Evolutionary conservation across 2,113 vertebrate species (phyloP).

Genomic region (Symphodus melops): DNA sequence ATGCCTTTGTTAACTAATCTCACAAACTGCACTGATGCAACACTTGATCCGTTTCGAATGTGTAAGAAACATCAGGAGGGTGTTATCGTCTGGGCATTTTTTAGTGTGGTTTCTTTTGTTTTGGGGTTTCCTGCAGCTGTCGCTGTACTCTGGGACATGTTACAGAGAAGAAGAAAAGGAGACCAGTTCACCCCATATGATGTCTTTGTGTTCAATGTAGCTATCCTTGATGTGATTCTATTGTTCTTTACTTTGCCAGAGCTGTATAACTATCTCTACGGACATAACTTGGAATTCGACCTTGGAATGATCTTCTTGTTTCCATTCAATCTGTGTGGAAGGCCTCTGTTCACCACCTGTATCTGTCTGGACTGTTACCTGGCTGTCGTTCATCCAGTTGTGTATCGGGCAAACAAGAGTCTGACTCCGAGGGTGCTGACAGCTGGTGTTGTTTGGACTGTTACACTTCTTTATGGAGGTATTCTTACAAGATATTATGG

Average conservation of each 20-base stretch:
- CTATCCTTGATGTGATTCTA: constrained; percentile 13
- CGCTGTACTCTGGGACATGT: constrained; percentile 7
- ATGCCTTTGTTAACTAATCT: neutral
- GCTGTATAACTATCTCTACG: fast-evolving
- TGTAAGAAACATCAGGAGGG: neutral
- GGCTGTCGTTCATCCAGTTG: constrained; percentile 49
- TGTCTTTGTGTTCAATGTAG: constrained; percentile 30
- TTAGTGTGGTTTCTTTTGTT: neutral
- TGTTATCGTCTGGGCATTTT: neutral
- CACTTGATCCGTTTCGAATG: neutral
- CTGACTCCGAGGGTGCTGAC: constrained; percentile 15
- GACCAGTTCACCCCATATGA: constrained; percentile 2
- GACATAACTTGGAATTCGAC: fast-evolving
- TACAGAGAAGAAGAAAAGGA: constrained; percentile 23
- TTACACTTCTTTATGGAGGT: neutral
- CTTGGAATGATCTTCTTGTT: neutral
- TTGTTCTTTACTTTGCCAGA: neutral
- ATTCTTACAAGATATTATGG: fast-evolving
- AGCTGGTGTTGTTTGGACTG: constrained; percentile 14
- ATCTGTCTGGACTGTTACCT: constrained; percentile 55
- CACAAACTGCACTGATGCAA: neutral
- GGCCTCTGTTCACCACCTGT: constrained; percentile 39
- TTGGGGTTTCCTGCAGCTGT: constrained; percentile 23
- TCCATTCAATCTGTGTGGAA: constrained; percentile 12
- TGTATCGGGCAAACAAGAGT: constrained; percentile 28